These are phyloP conservation scores for Oryctes rhinoceros DNA, from an alignment of 1,140 invertebrate genomes.

Conservation along the genomic window DNA sequence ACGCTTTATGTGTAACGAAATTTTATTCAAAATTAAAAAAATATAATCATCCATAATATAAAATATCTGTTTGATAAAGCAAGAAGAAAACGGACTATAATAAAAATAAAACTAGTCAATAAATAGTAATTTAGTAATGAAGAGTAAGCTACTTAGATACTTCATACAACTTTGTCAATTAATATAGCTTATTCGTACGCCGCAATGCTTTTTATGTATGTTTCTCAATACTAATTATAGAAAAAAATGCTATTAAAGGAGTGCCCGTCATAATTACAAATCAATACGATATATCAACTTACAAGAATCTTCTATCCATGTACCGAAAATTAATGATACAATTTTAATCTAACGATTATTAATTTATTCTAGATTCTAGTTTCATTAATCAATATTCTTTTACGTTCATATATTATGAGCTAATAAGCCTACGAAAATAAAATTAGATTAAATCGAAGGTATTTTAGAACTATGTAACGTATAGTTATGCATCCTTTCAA, in stretches of 20 bases:
- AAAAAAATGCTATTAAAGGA: constrained; percentile 6
- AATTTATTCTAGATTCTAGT: constrained; percentile 5
- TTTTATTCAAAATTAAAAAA: no score
- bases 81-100: no score
- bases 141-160: no score
- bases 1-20: no score
- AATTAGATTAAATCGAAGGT: not conserved
- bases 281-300: not conserved
- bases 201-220: not conserved
- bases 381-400: not conserved
- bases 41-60: no score
- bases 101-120: no score
- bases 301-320: not conserved
- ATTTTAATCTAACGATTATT: constrained; percentile 15
- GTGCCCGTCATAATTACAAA: constrained; percentile 17
- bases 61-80: no score
- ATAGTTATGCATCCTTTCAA: not conserved
- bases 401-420: not conserved
- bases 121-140: no score
- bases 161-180: not conserved
- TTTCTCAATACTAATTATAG: not conserved
- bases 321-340: constrained; percentile 10
- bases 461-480: not conserved
- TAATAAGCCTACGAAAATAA: not conserved
- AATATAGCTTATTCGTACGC: not conserved